A percentile compares a stretch with the other conserved stretches of the same genome.
Conservation (phyloP, 2,113 vertebrate genomes). For the Alaudala cheleensis region DNA sequence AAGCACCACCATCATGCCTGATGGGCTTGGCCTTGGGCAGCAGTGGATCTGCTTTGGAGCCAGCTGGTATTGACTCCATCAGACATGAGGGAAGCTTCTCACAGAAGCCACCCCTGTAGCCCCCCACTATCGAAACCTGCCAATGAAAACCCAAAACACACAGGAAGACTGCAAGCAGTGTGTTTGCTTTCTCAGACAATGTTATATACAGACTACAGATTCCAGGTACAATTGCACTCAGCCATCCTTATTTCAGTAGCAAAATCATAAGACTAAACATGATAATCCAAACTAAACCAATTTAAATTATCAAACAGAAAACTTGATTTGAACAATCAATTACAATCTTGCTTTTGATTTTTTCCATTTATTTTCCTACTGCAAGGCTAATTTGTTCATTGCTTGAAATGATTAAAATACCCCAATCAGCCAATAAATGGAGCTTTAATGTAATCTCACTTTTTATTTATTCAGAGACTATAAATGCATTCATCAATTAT, state of each 20-base stretch:
- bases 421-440: not conserved
- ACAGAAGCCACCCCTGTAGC: not conserved
- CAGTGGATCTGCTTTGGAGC: not conserved
- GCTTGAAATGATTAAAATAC: not conserved
- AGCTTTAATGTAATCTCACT: not conserved
- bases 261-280: not conserved
- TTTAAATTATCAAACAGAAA: not conserved
- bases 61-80: fast-evolving
- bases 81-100: not conserved
- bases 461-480: not conserved
- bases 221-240: not conserved
- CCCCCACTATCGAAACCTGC: not conserved
- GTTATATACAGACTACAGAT: fast-evolving
- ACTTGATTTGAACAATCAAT: not conserved
- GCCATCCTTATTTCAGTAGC: not conserved
- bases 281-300: not conserved
- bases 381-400: not conserved
- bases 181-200: not conserved
- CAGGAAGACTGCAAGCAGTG: not conserved
- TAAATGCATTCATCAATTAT: not conserved
- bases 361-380: not conserved
- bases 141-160: not conserved
- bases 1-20: no score
- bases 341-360: not conserved
- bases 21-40: not conserved